Base-by-base conservation (phyloP, 2,113 vertebrate genomes). In the Protobothrops flavoviridis region DNA sequence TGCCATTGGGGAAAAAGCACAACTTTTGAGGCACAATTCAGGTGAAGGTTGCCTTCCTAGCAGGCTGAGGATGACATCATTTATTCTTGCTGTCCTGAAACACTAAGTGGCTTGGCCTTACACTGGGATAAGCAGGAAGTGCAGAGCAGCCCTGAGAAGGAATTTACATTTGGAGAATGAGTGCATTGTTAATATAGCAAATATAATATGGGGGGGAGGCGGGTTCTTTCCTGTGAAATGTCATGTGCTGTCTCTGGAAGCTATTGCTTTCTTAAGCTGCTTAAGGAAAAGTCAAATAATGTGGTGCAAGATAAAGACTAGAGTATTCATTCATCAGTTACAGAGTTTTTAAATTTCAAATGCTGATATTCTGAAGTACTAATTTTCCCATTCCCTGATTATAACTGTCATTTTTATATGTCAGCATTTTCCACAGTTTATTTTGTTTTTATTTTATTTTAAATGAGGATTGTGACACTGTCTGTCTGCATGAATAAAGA, bases 371-470 rank as follows among this genome's bases (percentile, higher is more conserved):
- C 81, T 93, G 64, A 52, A 93, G 95, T 1, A 88, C 21, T 64
- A 94, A 94, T 53, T 29, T 95, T 92, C 93, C 59, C 94, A 45
- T 48, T 93, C 74, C 20, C 87, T 93, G 87, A 2, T 74, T 64
- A 89, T 61, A 95, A 94, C 55, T 39, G 88, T 69, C 10, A 10
- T 91, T 93, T 94, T 45, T 43, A 92, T 94, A 11, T 85, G 93
- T 94, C 57, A 94, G 26, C 9, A 90, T 93, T 96, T 95, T 85
- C 91, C 26, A 61, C 59, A 93, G 85, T 89, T 91, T 92, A 90
- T 93, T 96, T 94, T 95, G 17, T 56, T 56, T 74, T 69, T 48
- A 61, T 61, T 61, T 61, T 87, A 45, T 93, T 95, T 96, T 95
- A 91, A 92, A 89, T 86, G 86, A 92, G 55, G 69, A 93, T 88